phyloP scores from a whole-genome alignment of 2,113 vertebrate genomes.

The Oreochromis aureus region DNA sequence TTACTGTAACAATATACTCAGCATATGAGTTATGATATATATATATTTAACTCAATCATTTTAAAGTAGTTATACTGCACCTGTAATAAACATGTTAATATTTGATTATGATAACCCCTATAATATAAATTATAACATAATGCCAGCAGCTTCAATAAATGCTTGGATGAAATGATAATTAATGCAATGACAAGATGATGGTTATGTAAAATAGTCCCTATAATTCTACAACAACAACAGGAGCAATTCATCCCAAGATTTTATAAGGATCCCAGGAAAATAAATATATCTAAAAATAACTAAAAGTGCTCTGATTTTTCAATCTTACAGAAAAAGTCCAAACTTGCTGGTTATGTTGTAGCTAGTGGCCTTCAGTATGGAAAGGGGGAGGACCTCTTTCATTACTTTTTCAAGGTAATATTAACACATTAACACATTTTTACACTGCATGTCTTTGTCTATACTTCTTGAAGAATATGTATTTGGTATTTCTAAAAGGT shows the following conservation, averaged over 20 bases:
- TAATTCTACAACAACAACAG: too few relatives aligned
- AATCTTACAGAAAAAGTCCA: slow-evolving; percentile 72
- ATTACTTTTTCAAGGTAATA: slow-evolving; percentile 90
- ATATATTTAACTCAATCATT: too few relatives aligned
- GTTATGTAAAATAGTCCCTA: too few relatives aligned
- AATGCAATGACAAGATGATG: too few relatives aligned
- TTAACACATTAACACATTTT: background rate
- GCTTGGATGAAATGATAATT: too few relatives aligned
- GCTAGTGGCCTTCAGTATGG: slow-evolving; percentile 87
- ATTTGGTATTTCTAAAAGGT: slow-evolving; percentile 42
- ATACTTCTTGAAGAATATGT: background rate
- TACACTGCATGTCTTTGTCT: background rate
- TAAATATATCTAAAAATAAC: background rate
- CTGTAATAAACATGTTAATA: too few relatives aligned
- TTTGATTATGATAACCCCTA: too few relatives aligned
- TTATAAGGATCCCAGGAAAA: background rate
- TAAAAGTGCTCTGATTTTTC: background rate
- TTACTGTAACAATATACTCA: too few relatives aligned
- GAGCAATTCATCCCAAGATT: background rate
- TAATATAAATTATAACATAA: too few relatives aligned
- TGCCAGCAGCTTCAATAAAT: too few relatives aligned
- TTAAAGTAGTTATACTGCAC: too few relatives aligned
- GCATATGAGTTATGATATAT: too few relatives aligned
- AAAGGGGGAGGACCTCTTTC: slow-evolving; percentile 81
- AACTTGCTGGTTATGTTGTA: slow-evolving; percentile 79